phyloP scores from a whole-genome alignment of 2,888 invertebrate genomes.

The Meiosimyza platycephala region DNA sequence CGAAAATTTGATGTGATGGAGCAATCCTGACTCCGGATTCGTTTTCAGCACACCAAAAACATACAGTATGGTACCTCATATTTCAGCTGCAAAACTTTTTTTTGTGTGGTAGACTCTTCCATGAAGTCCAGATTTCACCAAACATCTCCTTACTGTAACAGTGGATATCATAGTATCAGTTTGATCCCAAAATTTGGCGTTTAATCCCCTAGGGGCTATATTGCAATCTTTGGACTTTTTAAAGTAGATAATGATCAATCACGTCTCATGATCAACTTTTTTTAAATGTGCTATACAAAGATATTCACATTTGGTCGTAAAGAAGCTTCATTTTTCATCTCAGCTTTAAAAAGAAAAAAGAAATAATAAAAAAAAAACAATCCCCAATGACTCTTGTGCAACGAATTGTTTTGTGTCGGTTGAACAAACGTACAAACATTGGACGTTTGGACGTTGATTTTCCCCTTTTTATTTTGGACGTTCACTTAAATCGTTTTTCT shows the following conservation, averaged over 20 bases:
- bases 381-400: slow-evolving; percentile 20
- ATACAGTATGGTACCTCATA: too few relatives aligned
- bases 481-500: slow-evolving; percentile 22
- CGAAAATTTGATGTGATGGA: too few relatives aligned
- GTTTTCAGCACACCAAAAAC: too few relatives aligned
- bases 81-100: too few relatives aligned
- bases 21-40: too few relatives aligned
- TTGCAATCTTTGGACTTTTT: too few relatives aligned
- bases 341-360: not conserved
- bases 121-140: too few relatives aligned
- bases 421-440: slow-evolving; percentile 22
- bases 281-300: not conserved
- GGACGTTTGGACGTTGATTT: slow-evolving; percentile 21
- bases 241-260: slow-evolving; percentile 11
- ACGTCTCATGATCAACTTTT: not conserved
- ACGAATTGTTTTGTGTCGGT: slow-evolving; percentile 35
- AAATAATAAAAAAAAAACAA: slow-evolving; percentile 8
- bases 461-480: slow-evolving; percentile 12
- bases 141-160: too few relatives aligned
- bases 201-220: too few relatives aligned
- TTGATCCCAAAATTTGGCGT: too few relatives aligned
- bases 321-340: slow-evolving; percentile 1
- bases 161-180: too few relatives aligned
- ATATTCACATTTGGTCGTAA: not conserved
- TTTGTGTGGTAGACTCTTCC: too few relatives aligned